Conservation (phyloP, 2,888 invertebrate genomes). For the Polydrusus pterygomalis region DNA sequence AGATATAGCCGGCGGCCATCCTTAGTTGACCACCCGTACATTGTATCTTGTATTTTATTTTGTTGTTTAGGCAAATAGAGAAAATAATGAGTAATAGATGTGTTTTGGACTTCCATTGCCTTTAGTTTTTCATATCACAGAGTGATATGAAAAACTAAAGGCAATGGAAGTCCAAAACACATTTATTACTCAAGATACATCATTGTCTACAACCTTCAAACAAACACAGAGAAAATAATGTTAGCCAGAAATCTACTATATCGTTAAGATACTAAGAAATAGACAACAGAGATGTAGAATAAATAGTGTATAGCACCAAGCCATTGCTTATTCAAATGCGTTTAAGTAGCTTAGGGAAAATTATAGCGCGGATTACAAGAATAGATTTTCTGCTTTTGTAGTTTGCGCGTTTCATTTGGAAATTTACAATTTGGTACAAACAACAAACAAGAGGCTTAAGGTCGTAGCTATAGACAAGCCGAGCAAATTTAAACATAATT, state of each 20-base stretch:
- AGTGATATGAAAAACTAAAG: too few relatives aligned
- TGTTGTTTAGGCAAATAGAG: too few relatives aligned
- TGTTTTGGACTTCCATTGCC: too few relatives aligned
- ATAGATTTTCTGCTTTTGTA: slow-evolving; percentile 8
- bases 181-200: too few relatives aligned
- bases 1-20: too few relatives aligned
- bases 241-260: not conserved
- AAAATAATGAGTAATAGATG: too few relatives aligned
- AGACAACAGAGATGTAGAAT: slow-evolving; percentile 1
- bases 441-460: slow-evolving; percentile 5
- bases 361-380: slow-evolving; percentile 14
- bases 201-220: too few relatives aligned
- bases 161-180: too few relatives aligned
- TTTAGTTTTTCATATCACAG: too few relatives aligned
- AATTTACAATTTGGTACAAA: not conserved
- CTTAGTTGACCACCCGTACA: too few relatives aligned
- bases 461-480: not conserved
- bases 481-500: not conserved
- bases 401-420: not conserved
- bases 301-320: not conserved
- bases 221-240: not conserved
- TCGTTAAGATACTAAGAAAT: not conserved
- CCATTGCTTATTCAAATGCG: slow-evolving; percentile 12
- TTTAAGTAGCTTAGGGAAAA: slow-evolving; percentile 8
- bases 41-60: too few relatives aligned